Evolutionary conservation across 2,888 invertebrate species (phyloP).

Genomic region (Drosophila mettleri): DNA sequence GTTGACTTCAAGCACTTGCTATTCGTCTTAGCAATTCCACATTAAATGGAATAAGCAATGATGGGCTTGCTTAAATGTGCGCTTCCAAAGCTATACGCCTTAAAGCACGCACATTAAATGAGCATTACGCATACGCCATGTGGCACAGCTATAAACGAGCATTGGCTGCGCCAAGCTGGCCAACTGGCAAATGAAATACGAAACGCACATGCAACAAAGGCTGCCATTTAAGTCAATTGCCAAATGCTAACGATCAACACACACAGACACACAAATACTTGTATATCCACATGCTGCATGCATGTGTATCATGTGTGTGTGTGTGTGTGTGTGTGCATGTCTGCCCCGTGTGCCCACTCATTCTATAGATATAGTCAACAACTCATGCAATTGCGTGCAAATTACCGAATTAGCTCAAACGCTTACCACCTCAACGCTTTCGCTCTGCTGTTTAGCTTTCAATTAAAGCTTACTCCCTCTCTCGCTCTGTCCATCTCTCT

Average conservation of each 20-base stretch:
- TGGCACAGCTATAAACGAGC: slow-evolving; percentile 8
- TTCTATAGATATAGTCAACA: slow-evolving; percentile 77
- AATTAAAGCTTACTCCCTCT: slow-evolving; percentile 62
- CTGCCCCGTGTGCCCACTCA: slow-evolving; percentile 57
- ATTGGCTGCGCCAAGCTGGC: slow-evolving; percentile 3
- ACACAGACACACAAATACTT: slow-evolving; percentile 16
- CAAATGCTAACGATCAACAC: slow-evolving; percentile 68
- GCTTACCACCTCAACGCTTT: slow-evolving; percentile 75
- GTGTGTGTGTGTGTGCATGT: slow-evolving; percentile 6
- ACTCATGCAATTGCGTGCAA: slow-evolving; percentile 81
- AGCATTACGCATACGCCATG: slow-evolving; percentile 75
- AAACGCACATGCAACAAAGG: slow-evolving; percentile 65
- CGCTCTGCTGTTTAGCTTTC: slow-evolving; percentile 70
- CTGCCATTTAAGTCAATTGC: slow-evolving; percentile 77
- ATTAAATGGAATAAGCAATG: slow-evolving; percentile 1
- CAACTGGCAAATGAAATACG: slow-evolving; percentile 45
- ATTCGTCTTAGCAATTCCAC: no score
- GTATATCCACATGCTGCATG: slow-evolving; percentile 24
- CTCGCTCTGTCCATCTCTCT: background rate
- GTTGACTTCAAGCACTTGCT: background rate
- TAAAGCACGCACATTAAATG: slow-evolving; percentile 74
- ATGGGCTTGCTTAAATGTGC: slow-evolving; percentile 40
- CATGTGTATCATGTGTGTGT: background rate
- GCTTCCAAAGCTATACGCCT: slow-evolving; percentile 43
- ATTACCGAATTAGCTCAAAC: slow-evolving; percentile 73